Evolutionary conservation across 2,113 vertebrate genomes (phyloP).

Genomic region (Pterocles orientalis): DNA sequence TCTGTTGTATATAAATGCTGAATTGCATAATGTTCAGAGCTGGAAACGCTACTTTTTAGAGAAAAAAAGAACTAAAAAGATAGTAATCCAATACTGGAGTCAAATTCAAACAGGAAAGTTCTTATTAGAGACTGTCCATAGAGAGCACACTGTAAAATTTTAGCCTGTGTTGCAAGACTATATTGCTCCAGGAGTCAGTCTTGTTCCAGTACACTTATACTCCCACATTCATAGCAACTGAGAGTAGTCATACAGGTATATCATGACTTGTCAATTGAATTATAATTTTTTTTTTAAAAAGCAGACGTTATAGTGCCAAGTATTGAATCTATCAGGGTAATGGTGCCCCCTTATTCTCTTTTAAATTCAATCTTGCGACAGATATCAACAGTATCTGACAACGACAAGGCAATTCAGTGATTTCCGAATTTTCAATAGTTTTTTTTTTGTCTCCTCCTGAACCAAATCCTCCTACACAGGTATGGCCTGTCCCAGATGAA

Average conservation of each 20-base stretch:
- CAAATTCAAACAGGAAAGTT: background rate
- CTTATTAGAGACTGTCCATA: background rate
- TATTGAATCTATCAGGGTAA: background rate
- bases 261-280: background rate
- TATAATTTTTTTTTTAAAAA: background rate
- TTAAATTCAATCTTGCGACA: background rate
- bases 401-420: background rate
- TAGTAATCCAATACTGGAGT: background rate
- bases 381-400: background rate
- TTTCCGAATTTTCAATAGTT: background rate
- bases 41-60: background rate
- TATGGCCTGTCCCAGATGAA: background rate
- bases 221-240: background rate
- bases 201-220: background rate
- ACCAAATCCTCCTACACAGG: background rate
- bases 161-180: background rate
- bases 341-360: background rate
- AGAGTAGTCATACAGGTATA: background rate
- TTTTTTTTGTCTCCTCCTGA: background rate
- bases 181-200: background rate
- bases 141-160: background rate
- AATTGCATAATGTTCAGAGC: background rate
- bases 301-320: background rate
- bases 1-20: background rate
- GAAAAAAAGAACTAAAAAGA: background rate